A percentile compares a stretch with the other conserved stretches of the same genome.
Evolutionary conservation across 2,113 vertebrate genomes (phyloP).

Genomic region (Phylloscopus trochiloides): DNA sequence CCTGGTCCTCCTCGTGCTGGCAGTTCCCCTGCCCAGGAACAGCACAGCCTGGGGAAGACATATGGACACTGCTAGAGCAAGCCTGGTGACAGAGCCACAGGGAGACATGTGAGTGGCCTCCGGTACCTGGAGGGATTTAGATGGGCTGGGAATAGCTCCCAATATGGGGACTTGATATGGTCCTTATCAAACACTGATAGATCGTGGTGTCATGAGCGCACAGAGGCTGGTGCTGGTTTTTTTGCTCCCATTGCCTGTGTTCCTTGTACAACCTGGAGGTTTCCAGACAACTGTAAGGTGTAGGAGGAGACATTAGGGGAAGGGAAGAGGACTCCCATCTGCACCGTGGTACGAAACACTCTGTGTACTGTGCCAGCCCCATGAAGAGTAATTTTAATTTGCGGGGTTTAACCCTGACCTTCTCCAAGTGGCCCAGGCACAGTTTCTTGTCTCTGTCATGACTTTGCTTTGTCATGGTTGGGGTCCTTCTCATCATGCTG

Average conservation of each 20-base stretch:
- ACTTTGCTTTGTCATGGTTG: neutral
- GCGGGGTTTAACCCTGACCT: neutral
- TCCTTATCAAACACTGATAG: neutral
- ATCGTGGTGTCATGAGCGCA: accelerated
- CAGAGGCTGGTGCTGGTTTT: neutral
- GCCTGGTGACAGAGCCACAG: neutral
- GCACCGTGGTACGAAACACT: neutral
- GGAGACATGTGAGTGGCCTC: neutral
- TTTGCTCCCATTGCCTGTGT: neutral
- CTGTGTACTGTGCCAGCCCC: neutral
- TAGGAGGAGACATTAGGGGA: neutral
- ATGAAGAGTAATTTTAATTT: conserved; percentile 20
- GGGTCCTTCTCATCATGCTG: conserved; percentile 13
- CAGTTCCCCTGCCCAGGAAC: neutral
- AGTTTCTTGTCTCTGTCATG: neutral
- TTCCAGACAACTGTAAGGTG: neutral
- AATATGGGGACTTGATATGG: neutral
- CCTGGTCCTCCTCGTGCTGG: neutral
- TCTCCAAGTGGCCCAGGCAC: neutral
- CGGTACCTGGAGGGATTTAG: neutral
- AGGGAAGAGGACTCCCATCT: neutral
- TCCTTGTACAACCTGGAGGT: neutral
- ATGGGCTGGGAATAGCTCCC: neutral
- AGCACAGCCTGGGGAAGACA: neutral
- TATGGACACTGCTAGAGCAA: neutral